Percentiles rank a stretch among this genome's conserved stretches.
Conservation (phyloP, 2,888 invertebrate species). For the Dromius quadrimaculatus region DNA sequence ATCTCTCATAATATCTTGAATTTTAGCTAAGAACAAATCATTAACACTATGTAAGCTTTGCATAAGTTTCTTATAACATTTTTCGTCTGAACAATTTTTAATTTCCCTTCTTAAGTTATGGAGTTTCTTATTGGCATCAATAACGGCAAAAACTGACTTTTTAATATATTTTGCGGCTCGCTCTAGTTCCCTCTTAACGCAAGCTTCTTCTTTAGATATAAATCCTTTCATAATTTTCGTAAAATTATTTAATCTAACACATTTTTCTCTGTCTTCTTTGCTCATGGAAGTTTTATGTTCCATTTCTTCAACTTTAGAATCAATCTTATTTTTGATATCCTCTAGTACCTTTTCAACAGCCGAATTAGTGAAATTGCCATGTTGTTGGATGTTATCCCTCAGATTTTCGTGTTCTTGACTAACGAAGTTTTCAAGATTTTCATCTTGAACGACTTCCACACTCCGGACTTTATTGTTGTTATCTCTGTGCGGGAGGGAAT, state of each 20-base stretch:
- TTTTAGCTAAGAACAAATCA: not conserved
- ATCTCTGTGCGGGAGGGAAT: not conserved
- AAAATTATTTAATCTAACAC: not conserved
- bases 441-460: not conserved
- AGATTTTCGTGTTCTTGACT: not conserved
- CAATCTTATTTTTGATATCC: conserved; percentile 1
- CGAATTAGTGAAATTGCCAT: not conserved
- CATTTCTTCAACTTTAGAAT: not conserved
- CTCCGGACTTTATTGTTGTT: not conserved
- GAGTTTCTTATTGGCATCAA: not conserved
- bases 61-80: not conserved
- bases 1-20: not conserved
- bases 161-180: not conserved
- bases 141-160: not conserved
- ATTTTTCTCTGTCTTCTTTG: not conserved
- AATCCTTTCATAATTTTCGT: not conserved
- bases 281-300: not conserved
- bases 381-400: not conserved
- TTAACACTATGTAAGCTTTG: not conserved
- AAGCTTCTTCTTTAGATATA: conserved; percentile 5
- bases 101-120: not conserved
- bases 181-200: not conserved
- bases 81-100: not conserved
- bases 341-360: not conserved
- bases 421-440: not conserved